These are phyloP conservation scores for Serilophus lunatus DNA, from an alignment of 2,113 vertebrate species.

Conservation along the genomic window DNA sequence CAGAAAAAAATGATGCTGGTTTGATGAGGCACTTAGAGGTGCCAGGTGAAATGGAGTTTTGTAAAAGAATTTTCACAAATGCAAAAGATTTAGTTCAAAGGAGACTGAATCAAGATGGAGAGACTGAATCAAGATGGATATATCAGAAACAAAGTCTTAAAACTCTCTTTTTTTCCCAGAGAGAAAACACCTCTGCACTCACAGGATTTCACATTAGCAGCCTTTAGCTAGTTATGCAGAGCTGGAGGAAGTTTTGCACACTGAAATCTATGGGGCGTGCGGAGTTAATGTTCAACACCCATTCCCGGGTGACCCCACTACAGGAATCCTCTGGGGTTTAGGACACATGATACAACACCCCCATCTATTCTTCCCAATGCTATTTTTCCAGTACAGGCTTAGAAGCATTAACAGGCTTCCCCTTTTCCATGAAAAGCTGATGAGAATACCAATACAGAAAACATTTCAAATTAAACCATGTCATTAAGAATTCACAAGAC, in stretches of 20 bases:
- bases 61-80: neutral
- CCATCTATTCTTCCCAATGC: neutral
- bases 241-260: neutral
- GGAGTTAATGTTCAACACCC: neutral
- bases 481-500: neutral
- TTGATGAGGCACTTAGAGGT: neutral
- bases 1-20: neutral
- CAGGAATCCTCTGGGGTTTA: neutral
- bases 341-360: neutral
- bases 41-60: neutral
- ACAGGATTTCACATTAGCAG: neutral
- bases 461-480: neutral
- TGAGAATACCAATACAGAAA: neutral
- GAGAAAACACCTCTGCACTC: neutral
- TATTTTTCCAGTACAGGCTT: neutral
- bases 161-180: neutral
- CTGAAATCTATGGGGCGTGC: neutral
- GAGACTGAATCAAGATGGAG: neutral
- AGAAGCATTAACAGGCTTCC: neutral
- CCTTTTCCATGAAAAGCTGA: neutral
- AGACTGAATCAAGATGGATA: neutral
- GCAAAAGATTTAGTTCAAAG: neutral
- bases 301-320: neutral
- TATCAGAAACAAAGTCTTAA: neutral
- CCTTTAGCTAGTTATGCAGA: neutral